phyloP scores from a whole-genome alignment of 2,888 invertebrate genomes.

The Theretra japonica region DNA sequence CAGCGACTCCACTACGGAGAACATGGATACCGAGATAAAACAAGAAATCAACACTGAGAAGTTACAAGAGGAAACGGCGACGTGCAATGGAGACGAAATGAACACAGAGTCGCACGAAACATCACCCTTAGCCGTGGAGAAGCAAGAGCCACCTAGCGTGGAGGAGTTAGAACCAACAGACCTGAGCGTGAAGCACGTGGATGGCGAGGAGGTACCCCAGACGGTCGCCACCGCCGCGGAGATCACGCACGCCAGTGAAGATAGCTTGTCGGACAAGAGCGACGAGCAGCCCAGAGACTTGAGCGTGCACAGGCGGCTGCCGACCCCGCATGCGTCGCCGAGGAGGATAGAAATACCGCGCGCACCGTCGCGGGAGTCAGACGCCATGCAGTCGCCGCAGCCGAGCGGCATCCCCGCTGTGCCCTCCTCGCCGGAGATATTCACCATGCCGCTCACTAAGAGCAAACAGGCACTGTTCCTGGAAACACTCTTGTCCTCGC shows the following conservation, averaged over 20 bases:
- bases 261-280: conserved; percentile 70
- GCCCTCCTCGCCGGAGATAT: conserved; percentile 88
- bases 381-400: conserved; percentile 89
- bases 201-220: conserved; percentile 54
- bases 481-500: conserved; percentile 86
- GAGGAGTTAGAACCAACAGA: conserved; percentile 84
- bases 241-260: conserved; percentile 60
- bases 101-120: background rate
- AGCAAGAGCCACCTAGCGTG: conserved; percentile 40
- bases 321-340: conserved; percentile 76
- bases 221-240: conserved; percentile 54
- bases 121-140: conserved; percentile 45
- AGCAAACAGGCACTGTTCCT: conserved; percentile 84
- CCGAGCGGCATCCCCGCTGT: conserved; percentile 89
- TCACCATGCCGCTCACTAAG: conserved; percentile 78
- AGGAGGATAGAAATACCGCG: conserved; percentile 80
- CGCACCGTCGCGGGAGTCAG: conserved; percentile 88
- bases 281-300: conserved; percentile 86
- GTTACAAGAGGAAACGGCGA: background rate
- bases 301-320: conserved; percentile 82
- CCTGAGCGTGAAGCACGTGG: conserved; percentile 75
- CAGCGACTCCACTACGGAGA: conserved; percentile 42
- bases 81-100: conserved; percentile 6
- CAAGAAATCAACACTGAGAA: conserved; percentile 12
- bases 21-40: conserved; percentile 34